These are phyloP conservation scores for Drosophila macrospina DNA, from an alignment of 2,888 invertebrate species.

Conservation along the genomic window DNA sequence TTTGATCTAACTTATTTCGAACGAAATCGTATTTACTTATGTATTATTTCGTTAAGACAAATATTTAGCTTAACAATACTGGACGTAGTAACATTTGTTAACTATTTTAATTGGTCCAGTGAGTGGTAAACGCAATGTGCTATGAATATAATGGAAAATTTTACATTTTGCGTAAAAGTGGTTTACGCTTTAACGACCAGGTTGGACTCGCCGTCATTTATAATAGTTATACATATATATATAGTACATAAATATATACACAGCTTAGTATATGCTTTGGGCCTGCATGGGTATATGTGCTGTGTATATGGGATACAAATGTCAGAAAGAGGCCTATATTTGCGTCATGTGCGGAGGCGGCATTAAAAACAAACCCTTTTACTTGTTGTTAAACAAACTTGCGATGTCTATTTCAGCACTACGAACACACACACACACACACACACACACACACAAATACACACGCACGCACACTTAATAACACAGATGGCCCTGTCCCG, in stretches of 20 bases:
- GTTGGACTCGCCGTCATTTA: conserved; percentile 48
- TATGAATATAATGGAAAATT: conserved; percentile 41
- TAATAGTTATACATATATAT: conserved; percentile 40
- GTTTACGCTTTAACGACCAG: conserved; percentile 45
- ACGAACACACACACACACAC: conserved; percentile 34
- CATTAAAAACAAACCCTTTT: conserved; percentile 74
- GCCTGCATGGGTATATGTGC: no score
- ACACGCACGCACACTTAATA: conserved; percentile 27
- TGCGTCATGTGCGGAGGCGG: conserved; percentile 44
- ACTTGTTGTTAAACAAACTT: conserved; percentile 77
- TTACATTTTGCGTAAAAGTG: conserved; percentile 29
- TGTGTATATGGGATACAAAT: conserved; percentile 27
- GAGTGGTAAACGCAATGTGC: conserved; percentile 30
- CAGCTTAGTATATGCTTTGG: conserved; percentile 2
- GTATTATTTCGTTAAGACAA: conserved; percentile 12
- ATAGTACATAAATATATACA: not conserved
- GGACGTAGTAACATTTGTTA: conserved; percentile 20
- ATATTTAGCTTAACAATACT: conserved; percentile 9
- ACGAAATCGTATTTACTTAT: not conserved
- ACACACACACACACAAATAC: conserved; percentile 8
- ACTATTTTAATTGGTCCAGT: conserved; percentile 38
- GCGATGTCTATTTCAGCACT: conserved; percentile 72
- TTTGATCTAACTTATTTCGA: not conserved
- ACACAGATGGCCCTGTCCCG: conserved; percentile 60
- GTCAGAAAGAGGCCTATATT: conserved; percentile 53